These are phyloP conservation scores for Ophioderma brevispina DNA, from an alignment of 35 echinoderm and acorn worm species.

Conservation along the genomic window DNA sequence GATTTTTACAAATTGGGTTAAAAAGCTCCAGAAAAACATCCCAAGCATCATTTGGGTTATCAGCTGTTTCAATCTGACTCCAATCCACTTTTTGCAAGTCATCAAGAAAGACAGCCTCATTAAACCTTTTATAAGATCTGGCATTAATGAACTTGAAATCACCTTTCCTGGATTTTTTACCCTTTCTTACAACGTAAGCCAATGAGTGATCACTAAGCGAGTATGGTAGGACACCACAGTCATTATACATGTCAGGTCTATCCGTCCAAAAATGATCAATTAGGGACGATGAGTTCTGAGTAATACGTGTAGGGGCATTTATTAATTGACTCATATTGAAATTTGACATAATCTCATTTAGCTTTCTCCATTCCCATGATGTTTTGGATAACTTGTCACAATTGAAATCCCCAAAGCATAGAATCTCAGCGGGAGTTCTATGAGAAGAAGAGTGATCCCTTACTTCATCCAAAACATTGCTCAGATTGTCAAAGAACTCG, in stretches of 20 bases:
- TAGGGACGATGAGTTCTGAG: not conserved
- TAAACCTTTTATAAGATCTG: not conserved
- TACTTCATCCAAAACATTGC: not conserved
- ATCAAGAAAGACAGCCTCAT: not conserved
- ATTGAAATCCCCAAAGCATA: slow-evolving; percentile 20
- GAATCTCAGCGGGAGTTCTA: not conserved
- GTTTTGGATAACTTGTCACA: not conserved
- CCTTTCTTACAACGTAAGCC: not conserved
- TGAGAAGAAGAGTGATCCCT: not conserved
- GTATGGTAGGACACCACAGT: not conserved
- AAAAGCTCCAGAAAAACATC: not conserved
- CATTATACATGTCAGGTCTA: not conserved
- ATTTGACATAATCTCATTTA: not conserved
- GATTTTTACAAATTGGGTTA: not conserved
- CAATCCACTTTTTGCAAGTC: not conserved
- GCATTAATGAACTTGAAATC: not conserved
- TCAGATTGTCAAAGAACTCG: slow-evolving; percentile 13
- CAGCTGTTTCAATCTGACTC: not conserved
- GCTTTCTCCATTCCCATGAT: not conserved
- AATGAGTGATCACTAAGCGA: not conserved
- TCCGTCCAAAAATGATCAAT: not conserved
- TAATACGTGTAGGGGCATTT: not conserved
- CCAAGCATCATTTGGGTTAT: not conserved
- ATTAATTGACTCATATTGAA: not conserved
- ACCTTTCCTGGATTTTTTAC: not conserved